Conservation (phyloP, 2,888 invertebrate genomes). For the Graphium colonna region DNA sequence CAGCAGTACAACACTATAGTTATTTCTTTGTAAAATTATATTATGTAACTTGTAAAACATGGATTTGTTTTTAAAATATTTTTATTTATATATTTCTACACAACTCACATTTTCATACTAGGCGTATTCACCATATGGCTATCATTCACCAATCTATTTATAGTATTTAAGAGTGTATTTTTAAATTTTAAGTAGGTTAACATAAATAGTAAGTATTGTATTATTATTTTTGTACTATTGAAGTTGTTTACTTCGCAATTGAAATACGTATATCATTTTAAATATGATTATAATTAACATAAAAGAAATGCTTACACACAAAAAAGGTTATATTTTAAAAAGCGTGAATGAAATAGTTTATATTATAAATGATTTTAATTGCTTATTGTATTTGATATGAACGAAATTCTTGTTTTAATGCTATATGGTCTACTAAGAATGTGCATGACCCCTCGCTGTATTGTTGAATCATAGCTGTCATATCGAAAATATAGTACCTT, state of each 20-base stretch:
- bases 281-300: neutral
- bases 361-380: no score
- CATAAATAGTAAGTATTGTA: constrained; percentile 5
- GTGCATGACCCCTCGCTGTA: no score
- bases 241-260: constrained; percentile 15
- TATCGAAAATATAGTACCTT: no score
- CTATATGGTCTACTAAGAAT: no score
- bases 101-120: constrained; percentile 39
- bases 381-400: no score
- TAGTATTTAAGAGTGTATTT: constrained; percentile 21
- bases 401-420: no score
- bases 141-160: constrained; percentile 26
- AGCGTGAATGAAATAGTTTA: no score
- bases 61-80: neutral
- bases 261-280: constrained; percentile 13
- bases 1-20: no score
- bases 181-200: constrained; percentile 1
- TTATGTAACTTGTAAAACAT: no score
- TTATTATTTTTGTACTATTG: constrained; percentile 21
- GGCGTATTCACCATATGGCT: constrained; percentile 9
- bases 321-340: no score
- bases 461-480: no score
- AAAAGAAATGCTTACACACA: neutral
- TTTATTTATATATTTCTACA: constrained; percentile 11
- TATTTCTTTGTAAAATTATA: no score